These are phyloP conservation scores for Diacarnus erythraeanus DNA, from an alignment of 37 sponge, comb jelly and placozoan species.

Conservation along the genomic window DNA sequence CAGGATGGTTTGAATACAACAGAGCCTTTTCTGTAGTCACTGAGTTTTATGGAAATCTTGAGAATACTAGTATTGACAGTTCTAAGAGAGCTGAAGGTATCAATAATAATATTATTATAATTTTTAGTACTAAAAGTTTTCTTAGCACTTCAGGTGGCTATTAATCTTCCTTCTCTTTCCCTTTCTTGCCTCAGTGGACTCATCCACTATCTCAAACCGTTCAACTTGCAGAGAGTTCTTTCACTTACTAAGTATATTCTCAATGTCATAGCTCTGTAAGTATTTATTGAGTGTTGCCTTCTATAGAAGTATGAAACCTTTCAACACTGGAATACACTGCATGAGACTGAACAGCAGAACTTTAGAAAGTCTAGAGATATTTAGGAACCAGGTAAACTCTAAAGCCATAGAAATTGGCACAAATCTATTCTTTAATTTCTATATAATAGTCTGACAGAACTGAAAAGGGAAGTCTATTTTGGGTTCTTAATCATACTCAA, in stretches of 20 bases:
- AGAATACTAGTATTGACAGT: too few species aligned
- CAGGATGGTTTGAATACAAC: constrained; percentile 57
- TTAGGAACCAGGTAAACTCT: constrained; percentile 32
- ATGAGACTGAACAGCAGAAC: constrained; percentile 50
- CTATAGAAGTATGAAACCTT: constrained; percentile 30
- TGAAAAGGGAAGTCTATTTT: constrained; percentile 34
- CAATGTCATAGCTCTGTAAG: neutral
- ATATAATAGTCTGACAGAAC: constrained; percentile 11
- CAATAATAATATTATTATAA: neutral
- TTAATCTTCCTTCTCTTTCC: constrained; percentile 28
- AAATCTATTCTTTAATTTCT: neutral
- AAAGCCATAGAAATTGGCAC: neutral
- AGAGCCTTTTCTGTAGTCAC: constrained; percentile 41
- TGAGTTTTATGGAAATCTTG: constrained; percentile 51
- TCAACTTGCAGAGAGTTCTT: constrained; percentile 36
- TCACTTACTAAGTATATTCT: constrained; percentile 15
- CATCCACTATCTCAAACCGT: constrained; percentile 40
- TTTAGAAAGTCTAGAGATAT: constrained; percentile 41
- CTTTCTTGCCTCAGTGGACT: constrained; percentile 45
- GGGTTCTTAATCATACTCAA: constrained; percentile 44
- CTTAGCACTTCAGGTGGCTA: constrained; percentile 34
- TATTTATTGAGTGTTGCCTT: neutral
- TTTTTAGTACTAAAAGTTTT: neutral
- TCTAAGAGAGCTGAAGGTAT: constrained; percentile 22
- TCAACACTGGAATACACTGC: constrained; percentile 9